phyloP scores from a whole-genome alignment of 2,888 invertebrate species.

The Julus scanicus region DNA sequence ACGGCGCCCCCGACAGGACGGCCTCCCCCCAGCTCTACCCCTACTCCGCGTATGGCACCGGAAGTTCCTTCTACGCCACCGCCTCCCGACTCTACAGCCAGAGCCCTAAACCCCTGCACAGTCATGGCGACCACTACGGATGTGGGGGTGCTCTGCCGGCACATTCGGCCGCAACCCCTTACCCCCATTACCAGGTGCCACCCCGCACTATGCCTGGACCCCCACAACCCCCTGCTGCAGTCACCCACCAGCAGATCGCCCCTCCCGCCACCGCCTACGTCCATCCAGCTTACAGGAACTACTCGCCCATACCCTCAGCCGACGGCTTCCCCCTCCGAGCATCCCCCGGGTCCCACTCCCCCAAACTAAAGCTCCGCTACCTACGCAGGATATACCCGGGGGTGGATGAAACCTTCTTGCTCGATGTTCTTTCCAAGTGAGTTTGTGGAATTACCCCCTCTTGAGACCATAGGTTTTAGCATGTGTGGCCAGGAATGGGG shows the following conservation, averaged over 20 bases:
- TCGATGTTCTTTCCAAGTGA: conserved; percentile 61
- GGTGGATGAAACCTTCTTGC: conserved; percentile 61
- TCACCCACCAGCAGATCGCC: conserved; percentile 46
- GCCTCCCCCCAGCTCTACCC: background rate
- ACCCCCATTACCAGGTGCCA: conserved; percentile 54
- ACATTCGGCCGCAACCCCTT: conserved; percentile 3
- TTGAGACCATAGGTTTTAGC: too few species aligned
- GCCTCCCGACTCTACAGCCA: conserved; percentile 52
- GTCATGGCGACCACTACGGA: conserved; percentile 36
- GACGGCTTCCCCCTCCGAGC: background rate
- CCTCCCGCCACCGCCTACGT: background rate
- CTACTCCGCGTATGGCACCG: background rate
- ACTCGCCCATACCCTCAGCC: background rate
- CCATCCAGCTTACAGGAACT: conserved; percentile 46
- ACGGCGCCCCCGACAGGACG: conserved; percentile 5
- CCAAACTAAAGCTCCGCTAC: conserved; percentile 61
- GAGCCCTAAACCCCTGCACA: conserved; percentile 41
- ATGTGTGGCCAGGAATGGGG: too few species aligned
- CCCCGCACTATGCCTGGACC: background rate
- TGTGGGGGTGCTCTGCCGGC: background rate
- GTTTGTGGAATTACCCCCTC: too few species aligned
- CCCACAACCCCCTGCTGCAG: conserved; percentile 6
- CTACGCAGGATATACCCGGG: conserved; percentile 61
- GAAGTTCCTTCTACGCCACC: conserved; percentile 54
- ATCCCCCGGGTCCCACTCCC: conserved; percentile 60